Percentiles rank a stretch among this genome's conserved stretches.
Evolutionary conservation across 2,888 invertebrate genomes (phyloP).

Genomic region (Theretra japonica): DNA sequence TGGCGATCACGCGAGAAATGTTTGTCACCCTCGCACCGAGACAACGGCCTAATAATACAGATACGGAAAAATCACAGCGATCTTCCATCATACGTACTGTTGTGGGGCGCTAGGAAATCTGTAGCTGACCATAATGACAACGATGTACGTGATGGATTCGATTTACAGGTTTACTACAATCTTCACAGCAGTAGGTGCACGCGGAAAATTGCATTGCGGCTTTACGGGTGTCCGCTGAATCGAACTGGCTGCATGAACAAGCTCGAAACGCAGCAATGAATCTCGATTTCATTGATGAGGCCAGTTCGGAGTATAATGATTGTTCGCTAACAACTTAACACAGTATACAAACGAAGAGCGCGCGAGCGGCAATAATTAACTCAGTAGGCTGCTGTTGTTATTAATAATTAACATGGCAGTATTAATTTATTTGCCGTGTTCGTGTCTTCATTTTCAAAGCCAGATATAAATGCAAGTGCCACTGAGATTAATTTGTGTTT

Average conservation of each 20-base stretch:
- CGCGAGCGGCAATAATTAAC: constrained; percentile 12
- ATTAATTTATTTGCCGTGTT: constrained; percentile 14
- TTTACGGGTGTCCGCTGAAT: constrained; percentile 67
- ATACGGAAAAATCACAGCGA: constrained; percentile 42
- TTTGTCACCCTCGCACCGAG: neutral
- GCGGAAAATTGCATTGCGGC: constrained; percentile 77
- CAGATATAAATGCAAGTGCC: neutral
- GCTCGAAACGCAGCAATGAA: constrained; percentile 43
- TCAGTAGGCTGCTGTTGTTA: constrained; percentile 16
- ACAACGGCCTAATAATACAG: constrained; percentile 15
- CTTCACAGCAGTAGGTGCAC: constrained; percentile 65
- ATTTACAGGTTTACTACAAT: constrained; percentile 81
- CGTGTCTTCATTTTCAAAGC: neutral
- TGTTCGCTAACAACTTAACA: constrained; percentile 48
- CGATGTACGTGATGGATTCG: constrained; percentile 77
- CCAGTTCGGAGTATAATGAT: constrained; percentile 46
- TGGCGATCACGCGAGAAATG: neutral
- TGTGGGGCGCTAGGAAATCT: constrained; percentile 72
- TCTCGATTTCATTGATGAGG: constrained; percentile 55
- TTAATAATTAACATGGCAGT: constrained; percentile 4
- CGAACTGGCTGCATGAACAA: constrained; percentile 34
- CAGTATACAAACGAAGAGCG: constrained; percentile 1
- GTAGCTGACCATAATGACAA: constrained; percentile 70
- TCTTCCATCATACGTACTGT: constrained; percentile 23
- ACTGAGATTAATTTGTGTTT: constrained; percentile 1